Base-by-base conservation (phyloP, 2,113 vertebrate species). In the Orcinus orca region DNA sequence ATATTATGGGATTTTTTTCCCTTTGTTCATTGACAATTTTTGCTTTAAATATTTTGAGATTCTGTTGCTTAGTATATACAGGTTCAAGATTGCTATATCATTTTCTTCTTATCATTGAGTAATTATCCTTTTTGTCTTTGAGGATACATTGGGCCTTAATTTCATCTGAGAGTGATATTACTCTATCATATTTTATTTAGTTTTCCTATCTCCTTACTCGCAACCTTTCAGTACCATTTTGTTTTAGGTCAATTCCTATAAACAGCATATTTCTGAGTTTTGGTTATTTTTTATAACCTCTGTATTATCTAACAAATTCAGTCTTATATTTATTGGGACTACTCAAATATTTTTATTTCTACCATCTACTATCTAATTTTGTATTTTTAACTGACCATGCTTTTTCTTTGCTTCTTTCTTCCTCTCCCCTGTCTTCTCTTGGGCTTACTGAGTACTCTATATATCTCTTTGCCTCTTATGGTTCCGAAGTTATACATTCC, bases 11-110 rank as follows among this genome's bases (percentile, higher is more conserved):
- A 70, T 96, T 47, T 83, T 53, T 77, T 83, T 9, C 60, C n/a
- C 2, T 31, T 63, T 80, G 44, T 47, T 95, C 50, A 14, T 33
- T 33, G 9, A 68, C 7, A 36, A 23, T 33, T 93, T 90, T 95
- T 90, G 53, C 53, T 84, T 50, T 73, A 71, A 92, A 55, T 94
- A 82, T 60, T 67, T 92, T 60, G 88, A 90, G 73, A 58, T 62
- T 88, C 60, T 53, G 1, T 71, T 85, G 21, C 50, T 80, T 58
- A 58, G 50, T 55, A 80, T 80, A 58, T 15, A 58, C 50, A 58
- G 50, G 77, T 80, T 58, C 33, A 80, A 33, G 33, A 80, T 80
- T 55, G n/a, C 55, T 55, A 80, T 58, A 58, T 25, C n/a, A 36
- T 80, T 80, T 58, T 70, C 36, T 60, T 55, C 33, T 81, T 55